These are phyloP conservation scores for Crotalus viridis DNA, from an alignment of 2,113 vertebrate genomes.

Conservation along the genomic window DNA sequence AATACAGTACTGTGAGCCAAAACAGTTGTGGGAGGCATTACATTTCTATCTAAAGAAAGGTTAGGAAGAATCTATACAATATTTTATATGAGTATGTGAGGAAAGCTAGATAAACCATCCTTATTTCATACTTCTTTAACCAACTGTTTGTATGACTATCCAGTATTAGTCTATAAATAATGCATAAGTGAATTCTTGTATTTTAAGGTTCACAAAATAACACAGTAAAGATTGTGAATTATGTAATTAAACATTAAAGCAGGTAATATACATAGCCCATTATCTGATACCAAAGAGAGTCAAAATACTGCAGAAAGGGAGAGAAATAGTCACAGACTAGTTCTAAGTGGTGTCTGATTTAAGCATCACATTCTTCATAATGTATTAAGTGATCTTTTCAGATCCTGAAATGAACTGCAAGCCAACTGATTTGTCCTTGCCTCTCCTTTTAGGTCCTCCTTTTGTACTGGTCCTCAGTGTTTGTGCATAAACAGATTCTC, in stretches of 20 bases:
- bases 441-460: neutral
- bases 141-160: neutral
- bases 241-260: neutral
- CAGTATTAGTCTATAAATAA: neutral
- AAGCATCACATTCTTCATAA: neutral
- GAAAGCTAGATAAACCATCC: neutral
- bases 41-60: neutral
- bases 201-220: constrained; percentile 7
- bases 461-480: neutral
- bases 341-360: neutral
- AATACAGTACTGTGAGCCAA: neutral
- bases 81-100: neutral
- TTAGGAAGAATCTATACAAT: neutral
- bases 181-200: neutral
- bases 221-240: neutral
- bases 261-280: neutral
- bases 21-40: neutral
- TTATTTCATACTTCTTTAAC: neutral
- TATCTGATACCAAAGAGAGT: neutral
- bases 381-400: neutral
- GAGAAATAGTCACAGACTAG: too few relatives aligned
- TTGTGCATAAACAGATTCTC: neutral
- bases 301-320: neutral
- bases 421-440: neutral
- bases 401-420: neutral